These are phyloP conservation scores for Lasioglossum calceatum DNA, from an alignment of 2,888 invertebrate species.

Conservation along the genomic window DNA sequence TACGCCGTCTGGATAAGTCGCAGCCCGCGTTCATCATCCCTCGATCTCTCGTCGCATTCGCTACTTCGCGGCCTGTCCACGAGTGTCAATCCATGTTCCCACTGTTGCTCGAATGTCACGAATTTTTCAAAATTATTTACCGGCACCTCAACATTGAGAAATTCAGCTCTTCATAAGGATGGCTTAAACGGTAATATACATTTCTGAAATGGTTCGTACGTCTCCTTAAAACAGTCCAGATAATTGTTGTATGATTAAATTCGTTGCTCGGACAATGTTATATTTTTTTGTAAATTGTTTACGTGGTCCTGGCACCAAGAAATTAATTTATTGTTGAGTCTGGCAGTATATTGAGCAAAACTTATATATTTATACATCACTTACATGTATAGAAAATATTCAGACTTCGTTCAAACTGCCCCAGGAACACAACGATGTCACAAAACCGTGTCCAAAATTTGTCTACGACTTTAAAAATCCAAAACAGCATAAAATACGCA, in stretches of 20 bases:
- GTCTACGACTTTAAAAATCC: not conserved
- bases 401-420: too few relatives aligned
- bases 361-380: too few relatives aligned
- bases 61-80: not conserved
- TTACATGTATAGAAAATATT: too few relatives aligned
- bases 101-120: not conserved
- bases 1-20: constrained; percentile 75
- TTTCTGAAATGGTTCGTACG: not conserved
- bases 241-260: not conserved
- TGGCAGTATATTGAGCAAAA: not conserved
- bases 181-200: not conserved
- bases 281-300: not conserved
- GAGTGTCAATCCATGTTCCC: not conserved
- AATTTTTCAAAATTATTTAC: not conserved
- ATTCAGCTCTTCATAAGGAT: not conserved
- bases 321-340: not conserved
- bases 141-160: not conserved
- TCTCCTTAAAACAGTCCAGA: not conserved
- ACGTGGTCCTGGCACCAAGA: not conserved
- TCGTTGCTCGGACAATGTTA: not conserved
- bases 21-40: constrained; percentile 47
- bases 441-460: too few relatives aligned
- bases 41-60: not conserved
- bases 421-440: too few relatives aligned
- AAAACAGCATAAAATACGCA: not conserved